These are phyloP conservation scores for Monochamus saltuarius DNA, from an alignment of 1,140 invertebrate species.

Conservation along the genomic window DNA sequence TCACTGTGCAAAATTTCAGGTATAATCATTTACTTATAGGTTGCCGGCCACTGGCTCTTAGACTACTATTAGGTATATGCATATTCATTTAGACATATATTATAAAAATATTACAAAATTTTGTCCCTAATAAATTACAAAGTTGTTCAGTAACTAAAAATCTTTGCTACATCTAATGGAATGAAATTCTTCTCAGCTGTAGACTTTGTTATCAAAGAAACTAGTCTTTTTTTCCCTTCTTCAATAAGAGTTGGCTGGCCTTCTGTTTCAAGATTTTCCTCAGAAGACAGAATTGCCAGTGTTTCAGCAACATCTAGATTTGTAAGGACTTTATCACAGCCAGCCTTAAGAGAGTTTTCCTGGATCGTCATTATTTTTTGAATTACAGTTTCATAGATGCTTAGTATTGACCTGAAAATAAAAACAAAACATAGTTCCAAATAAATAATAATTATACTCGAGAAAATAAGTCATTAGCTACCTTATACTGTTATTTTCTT, in stretches of 20 bases:
- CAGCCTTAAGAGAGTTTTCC: constrained; percentile 9
- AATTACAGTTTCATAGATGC: constrained; percentile 23
- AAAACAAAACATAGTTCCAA: background rate
- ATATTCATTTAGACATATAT: no score
- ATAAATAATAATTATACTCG: background rate
- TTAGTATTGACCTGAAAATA: constrained; percentile 25
- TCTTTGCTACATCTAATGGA: background rate
- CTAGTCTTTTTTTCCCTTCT: constrained; percentile 7
- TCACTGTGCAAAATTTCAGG: no score
- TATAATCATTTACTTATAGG: no score
- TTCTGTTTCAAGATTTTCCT: no score
- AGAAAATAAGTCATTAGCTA: constrained; percentile 5
- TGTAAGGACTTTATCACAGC: constrained; percentile 8
- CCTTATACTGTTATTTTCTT: constrained; percentile 26
- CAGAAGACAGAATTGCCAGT: constrained; percentile 16
- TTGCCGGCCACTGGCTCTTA: no score
- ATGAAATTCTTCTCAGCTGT: background rate
- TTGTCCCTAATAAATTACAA: no score
- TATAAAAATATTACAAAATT: no score
- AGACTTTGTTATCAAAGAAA: constrained; percentile 1
- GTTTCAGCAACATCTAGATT: constrained; percentile 25
- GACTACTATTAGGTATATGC: no score
- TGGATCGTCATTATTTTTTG: constrained; percentile 9
- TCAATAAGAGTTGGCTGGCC: background rate
- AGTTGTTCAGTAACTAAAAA: background rate